These are phyloP conservation scores for Vulpes ferrilata DNA, from an alignment of 2,113 vertebrate genomes.

Conservation along the genomic window DNA sequence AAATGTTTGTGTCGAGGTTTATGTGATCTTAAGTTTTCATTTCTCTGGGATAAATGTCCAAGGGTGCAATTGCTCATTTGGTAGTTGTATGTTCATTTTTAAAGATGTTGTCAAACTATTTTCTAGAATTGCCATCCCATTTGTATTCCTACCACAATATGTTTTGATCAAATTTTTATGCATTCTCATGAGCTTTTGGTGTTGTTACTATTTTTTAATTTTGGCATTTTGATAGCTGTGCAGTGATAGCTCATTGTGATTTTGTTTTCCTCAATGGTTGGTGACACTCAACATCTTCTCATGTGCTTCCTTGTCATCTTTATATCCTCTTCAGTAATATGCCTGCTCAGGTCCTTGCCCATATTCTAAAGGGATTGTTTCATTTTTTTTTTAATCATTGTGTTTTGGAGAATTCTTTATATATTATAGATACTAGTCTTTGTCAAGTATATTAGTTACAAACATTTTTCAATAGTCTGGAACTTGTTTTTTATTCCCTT, in stretches of 20 bases:
- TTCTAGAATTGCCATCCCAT: neutral
- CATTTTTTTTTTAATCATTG: neutral
- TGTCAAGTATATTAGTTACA: neutral
- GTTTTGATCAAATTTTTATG: neutral
- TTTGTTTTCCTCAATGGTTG: neutral
- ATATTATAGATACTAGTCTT: neutral
- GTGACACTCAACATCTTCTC: neutral
- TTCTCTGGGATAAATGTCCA: neutral
- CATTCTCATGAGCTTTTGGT: neutral
- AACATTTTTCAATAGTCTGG: neutral
- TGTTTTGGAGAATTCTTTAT: neutral
- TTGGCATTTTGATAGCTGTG: neutral
- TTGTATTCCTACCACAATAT: neutral
- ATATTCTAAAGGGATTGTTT: neutral
- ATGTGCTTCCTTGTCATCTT: neutral
- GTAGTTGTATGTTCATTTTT: neutral
- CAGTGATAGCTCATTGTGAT: neutral
- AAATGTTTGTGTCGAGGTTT: neutral
- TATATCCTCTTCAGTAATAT: neutral
- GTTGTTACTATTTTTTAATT: neutral
- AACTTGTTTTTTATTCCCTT: neutral
- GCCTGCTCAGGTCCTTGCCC: neutral
- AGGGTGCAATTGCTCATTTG: neutral
- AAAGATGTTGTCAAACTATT: neutral
- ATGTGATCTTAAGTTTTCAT: neutral